These are phyloP conservation scores for Melanotaenia nigrans DNA, from an alignment of 2,797 vertebrate genomes.

Conservation along the genomic window DNA sequence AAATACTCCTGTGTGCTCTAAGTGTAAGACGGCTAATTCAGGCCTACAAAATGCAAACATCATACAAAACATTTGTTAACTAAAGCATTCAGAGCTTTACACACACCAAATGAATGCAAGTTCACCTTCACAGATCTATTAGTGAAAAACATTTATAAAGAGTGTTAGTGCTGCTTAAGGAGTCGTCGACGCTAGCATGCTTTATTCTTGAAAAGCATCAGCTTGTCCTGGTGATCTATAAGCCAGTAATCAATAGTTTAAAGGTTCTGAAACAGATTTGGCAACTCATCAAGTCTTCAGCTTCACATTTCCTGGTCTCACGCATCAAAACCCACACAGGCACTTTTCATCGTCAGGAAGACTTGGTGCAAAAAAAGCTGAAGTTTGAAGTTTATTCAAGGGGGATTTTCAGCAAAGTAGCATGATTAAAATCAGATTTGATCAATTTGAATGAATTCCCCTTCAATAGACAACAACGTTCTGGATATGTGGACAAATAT, in stretches of 20 bases:
- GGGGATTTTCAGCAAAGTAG: conserved; percentile 2
- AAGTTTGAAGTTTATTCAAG: not conserved
- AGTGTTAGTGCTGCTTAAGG: conserved; percentile 29
- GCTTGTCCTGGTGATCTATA: conserved; percentile 2
- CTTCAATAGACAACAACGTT: conserved; percentile 14
- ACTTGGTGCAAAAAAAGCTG: conserved; percentile 33
- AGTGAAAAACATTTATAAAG: conserved; percentile 13
- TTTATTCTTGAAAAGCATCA: conserved; percentile 35
- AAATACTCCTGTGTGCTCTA: conserved; percentile 12
- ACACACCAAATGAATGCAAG: conserved; percentile 17
- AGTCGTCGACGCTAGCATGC: conserved; percentile 31
- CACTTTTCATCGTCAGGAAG: conserved; percentile 76
- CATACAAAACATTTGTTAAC: conserved; percentile 4
- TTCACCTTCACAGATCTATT: conserved; percentile 7
- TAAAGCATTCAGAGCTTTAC: conserved; percentile 17
- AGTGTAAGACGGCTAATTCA: conserved; percentile 30
- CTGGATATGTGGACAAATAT: not conserved
- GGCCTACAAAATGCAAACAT: conserved; percentile 30
- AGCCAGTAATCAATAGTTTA: conserved; percentile 1
- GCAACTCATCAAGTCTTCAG: conserved; percentile 46
- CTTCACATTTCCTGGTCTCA: conserved; percentile 48
- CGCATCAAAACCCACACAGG: conserved; percentile 61
- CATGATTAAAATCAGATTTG: conserved; percentile 7
- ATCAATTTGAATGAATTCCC: conserved; percentile 18
- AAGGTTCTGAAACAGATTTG: conserved; percentile 49